A percentile compares a stretch with the other conserved stretches of the same genome.
Evolutionary conservation across 2,888 invertebrate species (phyloP).

Genomic region (Troides aeacus): DNA sequence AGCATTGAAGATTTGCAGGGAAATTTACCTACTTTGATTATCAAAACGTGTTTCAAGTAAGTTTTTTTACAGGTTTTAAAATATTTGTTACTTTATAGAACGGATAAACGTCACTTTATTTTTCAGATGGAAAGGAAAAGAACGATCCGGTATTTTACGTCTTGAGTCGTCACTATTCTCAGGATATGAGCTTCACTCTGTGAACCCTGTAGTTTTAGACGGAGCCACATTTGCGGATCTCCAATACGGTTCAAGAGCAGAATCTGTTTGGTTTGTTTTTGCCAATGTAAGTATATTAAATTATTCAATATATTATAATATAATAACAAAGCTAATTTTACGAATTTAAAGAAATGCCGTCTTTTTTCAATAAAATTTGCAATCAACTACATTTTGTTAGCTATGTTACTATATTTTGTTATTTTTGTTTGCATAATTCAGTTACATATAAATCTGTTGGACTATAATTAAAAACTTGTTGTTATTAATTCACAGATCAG

Average conservation of each 20-base stretch:
- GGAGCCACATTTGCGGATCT: constrained; percentile 80
- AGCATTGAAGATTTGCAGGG: constrained; percentile 83
- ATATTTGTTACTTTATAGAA: constrained; percentile 1
- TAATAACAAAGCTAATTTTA: too few species aligned
- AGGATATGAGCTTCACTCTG: constrained; percentile 81
- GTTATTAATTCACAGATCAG: constrained; percentile 69
- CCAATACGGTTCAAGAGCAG: constrained; percentile 81
- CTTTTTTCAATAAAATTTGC: background rate
- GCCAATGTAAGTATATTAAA: constrained; percentile 76
- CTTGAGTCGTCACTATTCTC: constrained; percentile 83
- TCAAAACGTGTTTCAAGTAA: constrained; percentile 83
- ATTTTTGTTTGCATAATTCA: background rate
- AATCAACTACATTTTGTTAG: background rate
- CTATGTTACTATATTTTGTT: too few species aligned
- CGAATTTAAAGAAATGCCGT: too few species aligned
- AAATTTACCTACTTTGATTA: constrained; percentile 81
- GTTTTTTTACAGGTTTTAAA: constrained; percentile 30
- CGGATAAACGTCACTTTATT: constrained; percentile 25
- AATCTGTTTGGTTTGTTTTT: constrained; percentile 83
- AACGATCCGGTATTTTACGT: constrained; percentile 81
- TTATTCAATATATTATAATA: too few species aligned
- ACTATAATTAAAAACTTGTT: background rate
- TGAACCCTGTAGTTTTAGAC: constrained; percentile 76
- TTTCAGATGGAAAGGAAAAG: constrained; percentile 81
- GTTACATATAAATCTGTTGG: background rate